Evolutionary conservation across 2,888 invertebrate genomes (phyloP).

Genomic region (Diadromus collaris): DNA sequence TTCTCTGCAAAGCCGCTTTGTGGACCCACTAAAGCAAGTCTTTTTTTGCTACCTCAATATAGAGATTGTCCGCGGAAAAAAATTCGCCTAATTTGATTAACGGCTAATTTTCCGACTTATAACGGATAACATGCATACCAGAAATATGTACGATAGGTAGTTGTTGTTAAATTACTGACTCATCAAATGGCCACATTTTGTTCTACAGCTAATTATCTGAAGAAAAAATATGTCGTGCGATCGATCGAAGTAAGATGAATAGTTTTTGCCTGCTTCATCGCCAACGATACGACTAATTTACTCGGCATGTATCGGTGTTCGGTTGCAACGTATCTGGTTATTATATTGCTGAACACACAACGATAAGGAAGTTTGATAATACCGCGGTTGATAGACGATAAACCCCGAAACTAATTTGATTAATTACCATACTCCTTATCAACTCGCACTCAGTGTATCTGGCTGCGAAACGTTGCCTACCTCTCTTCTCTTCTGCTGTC

Average conservation of each 20-base stretch:
- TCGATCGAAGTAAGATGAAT: no score
- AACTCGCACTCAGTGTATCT: conserved; percentile 6
- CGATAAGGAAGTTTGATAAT: conserved; percentile 27
- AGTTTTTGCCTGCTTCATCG: not conserved
- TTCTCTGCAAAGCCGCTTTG: not conserved
- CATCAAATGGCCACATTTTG: no score
- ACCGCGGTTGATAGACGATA: conserved; percentile 34
- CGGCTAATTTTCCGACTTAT: not conserved
- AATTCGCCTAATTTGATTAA: not conserved
- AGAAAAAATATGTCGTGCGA: no score
- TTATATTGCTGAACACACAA: not conserved
- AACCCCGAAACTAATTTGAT: conserved; percentile 37
- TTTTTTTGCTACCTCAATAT: not conserved
- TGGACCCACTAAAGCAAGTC: not conserved
- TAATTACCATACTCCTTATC: conserved; percentile 40
- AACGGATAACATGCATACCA: no score
- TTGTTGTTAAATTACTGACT: no score
- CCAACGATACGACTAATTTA: not conserved
- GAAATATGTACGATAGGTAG: no score
- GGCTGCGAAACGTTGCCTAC: not conserved
- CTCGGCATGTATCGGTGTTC: not conserved
- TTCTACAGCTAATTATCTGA: no score
- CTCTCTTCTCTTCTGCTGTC: conserved; percentile 10
- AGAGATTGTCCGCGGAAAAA: not conserved
- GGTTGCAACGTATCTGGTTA: not conserved